Conservation (phyloP, 2,888 invertebrate genomes). For the Andrena flavipes region DNA sequence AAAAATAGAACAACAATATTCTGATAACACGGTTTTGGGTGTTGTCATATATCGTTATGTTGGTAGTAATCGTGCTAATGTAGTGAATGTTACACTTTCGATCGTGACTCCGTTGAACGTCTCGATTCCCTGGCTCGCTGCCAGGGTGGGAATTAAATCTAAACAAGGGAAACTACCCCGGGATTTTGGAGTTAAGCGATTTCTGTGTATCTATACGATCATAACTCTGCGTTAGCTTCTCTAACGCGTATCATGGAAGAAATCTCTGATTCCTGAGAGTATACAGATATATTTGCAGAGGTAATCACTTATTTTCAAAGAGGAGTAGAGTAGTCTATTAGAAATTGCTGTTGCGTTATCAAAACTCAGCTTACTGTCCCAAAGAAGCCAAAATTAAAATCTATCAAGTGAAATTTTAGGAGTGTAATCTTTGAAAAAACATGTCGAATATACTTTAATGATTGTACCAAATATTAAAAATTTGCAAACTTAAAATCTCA, state of each 20-base stretch:
- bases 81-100: constrained; percentile 45
- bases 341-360: too few relatives aligned
- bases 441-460: too few relatives aligned
- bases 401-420: too few relatives aligned
- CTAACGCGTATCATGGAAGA: background rate
- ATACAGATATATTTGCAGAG: too few relatives aligned
- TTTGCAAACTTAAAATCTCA: too few relatives aligned
- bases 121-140: constrained; percentile 50
- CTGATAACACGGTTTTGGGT: constrained; percentile 9
- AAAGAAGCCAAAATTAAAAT: too few relatives aligned
- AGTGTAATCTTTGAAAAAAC: too few relatives aligned
- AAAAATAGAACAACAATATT: constrained; percentile 8
- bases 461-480: too few relatives aligned
- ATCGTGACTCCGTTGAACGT: constrained; percentile 6
- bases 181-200: constrained; percentile 44
- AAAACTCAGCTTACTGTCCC: too few relatives aligned
- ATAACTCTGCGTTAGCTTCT: constrained; percentile 21
- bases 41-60: constrained; percentile 14
- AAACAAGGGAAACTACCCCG: constrained; percentile 44
- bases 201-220: constrained; percentile 25
- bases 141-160: constrained; percentile 66
- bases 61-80: constrained; percentile 7
- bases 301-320: too few relatives aligned
- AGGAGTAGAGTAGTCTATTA: too few relatives aligned
- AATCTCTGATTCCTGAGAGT: background rate